Base-by-base conservation (phyloP, 2,888 invertebrate genomes). In the Leuctra nigra region DNA sequence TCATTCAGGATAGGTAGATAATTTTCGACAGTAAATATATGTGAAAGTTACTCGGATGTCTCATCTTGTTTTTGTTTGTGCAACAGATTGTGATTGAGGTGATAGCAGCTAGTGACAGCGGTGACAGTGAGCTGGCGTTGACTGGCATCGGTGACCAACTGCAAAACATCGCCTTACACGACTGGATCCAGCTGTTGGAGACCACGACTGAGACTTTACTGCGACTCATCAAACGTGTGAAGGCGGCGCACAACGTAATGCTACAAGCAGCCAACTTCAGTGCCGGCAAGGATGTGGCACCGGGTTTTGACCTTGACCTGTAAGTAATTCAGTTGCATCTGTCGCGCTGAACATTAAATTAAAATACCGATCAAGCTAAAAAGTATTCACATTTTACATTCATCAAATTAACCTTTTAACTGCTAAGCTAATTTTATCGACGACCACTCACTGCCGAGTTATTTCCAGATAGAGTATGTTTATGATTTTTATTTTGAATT, bases 191-290 rank as follows among this genome's bases (percentile, higher is more conserved):
- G 44, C 77, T 89, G 62, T 73, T 91, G 53, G 75, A 80, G 59
- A 78, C 78, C 63, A 81, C 86, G 7, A 83, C 85, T 53, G 75
- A 77, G 39, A 81, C 83, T 46, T 70, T 90, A 53, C 71, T 82
- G 36, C 81, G 81, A 59, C 76, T 93, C 59, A 79, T 93, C 56
- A 79, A 79, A 65, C 79, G 92, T 67, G 86, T 92, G 20, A 76
- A 79, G 72, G 80, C 83, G 55, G 81, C 91, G 16, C 81, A 85
- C 61, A 81, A 84, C 67, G 84, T 91, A 24, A 88, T 92, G 74
- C 75, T 81, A 64, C 86, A 89, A 67, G 86, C 89, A 1, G 81
- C 85, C 16, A 84, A 81, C 62, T 75, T 81, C 1, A 81, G 82
- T 62, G 79, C 83, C 2, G 83, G 83, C 1, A 67, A 74, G 58